Conservation (phyloP, 2,888 invertebrate species). For the Anthrax anthrax region DNA sequence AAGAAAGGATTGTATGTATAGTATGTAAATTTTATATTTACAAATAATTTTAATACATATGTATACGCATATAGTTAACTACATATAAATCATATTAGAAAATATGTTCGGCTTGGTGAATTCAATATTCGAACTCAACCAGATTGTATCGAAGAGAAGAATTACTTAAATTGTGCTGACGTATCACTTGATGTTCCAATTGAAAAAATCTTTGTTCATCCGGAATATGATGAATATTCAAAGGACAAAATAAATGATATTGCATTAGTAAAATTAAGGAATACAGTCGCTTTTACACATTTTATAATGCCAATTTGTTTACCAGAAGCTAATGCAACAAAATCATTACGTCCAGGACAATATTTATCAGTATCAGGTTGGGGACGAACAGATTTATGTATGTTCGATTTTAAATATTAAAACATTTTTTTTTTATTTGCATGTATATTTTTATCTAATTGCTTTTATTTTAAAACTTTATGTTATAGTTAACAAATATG, state of each 20-base stretch:
- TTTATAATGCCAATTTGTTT: conserved; percentile 47
- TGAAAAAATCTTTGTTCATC: conserved; percentile 49
- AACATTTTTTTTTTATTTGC: background rate
- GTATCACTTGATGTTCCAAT: conserved; percentile 46
- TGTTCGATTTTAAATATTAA: no score
- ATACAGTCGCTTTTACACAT: conserved; percentile 33
- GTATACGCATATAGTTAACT: background rate
- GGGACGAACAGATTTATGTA: conserved; percentile 43
- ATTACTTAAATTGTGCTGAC: conserved; percentile 43
- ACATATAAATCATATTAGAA: conserved; percentile 19
- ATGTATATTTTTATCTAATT: background rate
- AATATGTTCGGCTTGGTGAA: conserved; percentile 47
- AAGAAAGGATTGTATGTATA: conserved; percentile 37
- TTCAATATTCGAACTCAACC: conserved; percentile 44
- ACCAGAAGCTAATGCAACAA: conserved; percentile 18
- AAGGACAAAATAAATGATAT: conserved; percentile 42
- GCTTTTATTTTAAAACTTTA: background rate
- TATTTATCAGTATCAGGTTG: conserved; percentile 45
- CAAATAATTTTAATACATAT: background rate
- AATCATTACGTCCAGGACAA: conserved; percentile 24
- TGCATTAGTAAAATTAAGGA: conserved; percentile 35
- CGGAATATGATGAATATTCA: conserved; percentile 39
- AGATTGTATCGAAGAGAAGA: conserved; percentile 41
- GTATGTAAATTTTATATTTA: background rate
- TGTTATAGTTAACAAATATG: conserved; percentile 27